These are phyloP conservation scores for Antennarius maculatus DNA, from an alignment of 2,797 vertebrate species.

Conservation along the genomic window DNA sequence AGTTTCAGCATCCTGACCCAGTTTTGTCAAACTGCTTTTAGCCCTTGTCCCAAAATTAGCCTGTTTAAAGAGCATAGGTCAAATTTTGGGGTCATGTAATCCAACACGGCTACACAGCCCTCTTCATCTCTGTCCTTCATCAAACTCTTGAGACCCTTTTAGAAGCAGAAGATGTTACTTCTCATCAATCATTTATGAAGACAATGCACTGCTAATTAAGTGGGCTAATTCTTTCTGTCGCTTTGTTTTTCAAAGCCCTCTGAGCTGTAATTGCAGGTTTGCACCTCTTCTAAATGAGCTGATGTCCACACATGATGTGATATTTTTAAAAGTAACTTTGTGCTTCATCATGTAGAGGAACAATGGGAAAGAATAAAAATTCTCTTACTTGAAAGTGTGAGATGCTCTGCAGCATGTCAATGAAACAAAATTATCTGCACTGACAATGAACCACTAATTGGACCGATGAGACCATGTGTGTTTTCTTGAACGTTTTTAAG, in stretches of 20 bases:
- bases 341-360: conserved; percentile 31
- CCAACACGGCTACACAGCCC: conserved; percentile 6
- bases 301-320: conserved; percentile 21
- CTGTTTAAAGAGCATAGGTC: conserved; percentile 41
- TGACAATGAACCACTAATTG: conserved; percentile 7
- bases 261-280: conserved; percentile 37
- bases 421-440: conserved; percentile 15
- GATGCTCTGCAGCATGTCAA: not conserved
- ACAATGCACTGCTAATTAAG: conserved; percentile 13
- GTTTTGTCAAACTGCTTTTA: conserved; percentile 45
- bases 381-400: conserved; percentile 15
- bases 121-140: conserved; percentile 6
- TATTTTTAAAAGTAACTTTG: conserved; percentile 20
- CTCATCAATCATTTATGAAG: conserved; percentile 11
- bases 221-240: not conserved
- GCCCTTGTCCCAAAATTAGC: conserved; percentile 34
- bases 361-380: conserved; percentile 35
- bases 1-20: conserved; percentile 39
- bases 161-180: not conserved
- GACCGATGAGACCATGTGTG: not conserved
- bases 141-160: conserved; percentile 7
- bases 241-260: conserved; percentile 25
- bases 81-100: conserved; percentile 21
- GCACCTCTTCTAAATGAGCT: conserved; percentile 31
- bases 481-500: conserved; percentile 17